Conservation (phyloP, 23 tunicate genomes). For the Trididemnum nubilum region DNA sequence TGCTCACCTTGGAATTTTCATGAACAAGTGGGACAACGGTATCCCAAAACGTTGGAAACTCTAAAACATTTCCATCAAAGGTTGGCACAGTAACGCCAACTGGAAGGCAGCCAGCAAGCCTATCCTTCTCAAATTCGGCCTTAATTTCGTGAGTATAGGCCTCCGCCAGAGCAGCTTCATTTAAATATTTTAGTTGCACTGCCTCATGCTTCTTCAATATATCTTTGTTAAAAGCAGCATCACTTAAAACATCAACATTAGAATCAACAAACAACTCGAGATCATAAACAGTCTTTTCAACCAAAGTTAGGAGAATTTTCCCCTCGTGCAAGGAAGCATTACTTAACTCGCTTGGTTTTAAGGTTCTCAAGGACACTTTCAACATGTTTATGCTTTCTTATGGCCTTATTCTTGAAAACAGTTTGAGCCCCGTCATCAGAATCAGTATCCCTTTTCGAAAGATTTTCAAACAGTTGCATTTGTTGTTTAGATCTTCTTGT, state of each 20-base stretch:
- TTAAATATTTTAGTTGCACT: background rate
- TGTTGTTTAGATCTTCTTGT: too few species aligned
- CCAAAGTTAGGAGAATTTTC: background rate
- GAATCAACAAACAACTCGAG: background rate
- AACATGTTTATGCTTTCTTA: background rate
- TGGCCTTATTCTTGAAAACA: background rate
- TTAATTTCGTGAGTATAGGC: background rate
- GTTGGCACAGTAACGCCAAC: background rate
- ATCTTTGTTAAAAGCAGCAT: background rate
- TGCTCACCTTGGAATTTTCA: conserved; percentile 8
- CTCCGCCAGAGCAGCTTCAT: background rate
- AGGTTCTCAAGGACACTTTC: background rate
- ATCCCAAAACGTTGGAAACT: conserved; percentile 17
- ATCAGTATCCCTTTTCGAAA: background rate
- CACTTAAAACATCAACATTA: background rate
- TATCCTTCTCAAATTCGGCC: too few species aligned
- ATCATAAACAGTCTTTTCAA: background rate
- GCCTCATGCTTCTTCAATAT: background rate
- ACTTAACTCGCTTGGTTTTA: background rate
- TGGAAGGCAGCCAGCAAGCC: background rate
- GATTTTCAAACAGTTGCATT: background rate
- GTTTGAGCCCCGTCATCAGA: too few species aligned
- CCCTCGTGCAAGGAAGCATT: background rate
- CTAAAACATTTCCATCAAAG: background rate
- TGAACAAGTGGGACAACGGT: background rate